Conservation (phyloP, 2,797 vertebrate genomes). For the Alfaro cultratus region DNA sequence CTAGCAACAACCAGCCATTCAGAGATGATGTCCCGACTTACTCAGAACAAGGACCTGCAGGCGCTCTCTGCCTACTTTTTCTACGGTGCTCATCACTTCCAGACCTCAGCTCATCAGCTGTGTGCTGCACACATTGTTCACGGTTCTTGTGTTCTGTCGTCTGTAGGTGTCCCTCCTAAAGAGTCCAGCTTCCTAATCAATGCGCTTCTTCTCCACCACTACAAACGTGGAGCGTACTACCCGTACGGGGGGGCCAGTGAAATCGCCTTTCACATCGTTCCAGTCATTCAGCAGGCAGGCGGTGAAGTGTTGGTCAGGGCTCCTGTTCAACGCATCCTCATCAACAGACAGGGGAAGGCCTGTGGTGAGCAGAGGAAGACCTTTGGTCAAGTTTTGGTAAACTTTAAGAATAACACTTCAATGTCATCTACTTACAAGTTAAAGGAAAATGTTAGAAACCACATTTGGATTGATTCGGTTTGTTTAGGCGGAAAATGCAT, state of each 20-base stretch:
- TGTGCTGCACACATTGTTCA: not conserved
- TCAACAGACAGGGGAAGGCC: constrained; percentile 69
- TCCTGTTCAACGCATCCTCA: constrained; percentile 78
- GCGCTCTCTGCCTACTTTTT: constrained; percentile 83
- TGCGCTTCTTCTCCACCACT: constrained; percentile 84
- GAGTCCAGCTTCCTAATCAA: constrained; percentile 88
- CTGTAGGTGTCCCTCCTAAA: constrained; percentile 81
- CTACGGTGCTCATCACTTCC: constrained; percentile 72
- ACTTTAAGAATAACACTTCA: not conserved
- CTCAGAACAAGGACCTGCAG: constrained; percentile 79
- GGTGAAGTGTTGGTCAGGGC: constrained; percentile 83
- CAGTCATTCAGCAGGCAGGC: constrained; percentile 79
- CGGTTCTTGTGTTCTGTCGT: not conserved
- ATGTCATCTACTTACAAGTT: not conserved
- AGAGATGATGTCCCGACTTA: constrained; percentile 72
- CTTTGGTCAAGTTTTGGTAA: too few species aligned
- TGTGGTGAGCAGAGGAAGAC: constrained; percentile 65
- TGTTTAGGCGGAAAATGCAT: too few species aligned
- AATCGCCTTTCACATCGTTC: constrained; percentile 83
- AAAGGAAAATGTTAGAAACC: too few species aligned
- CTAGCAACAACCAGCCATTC: constrained; percentile 79
- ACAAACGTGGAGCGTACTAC: constrained; percentile 86
- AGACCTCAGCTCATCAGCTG: not conserved
- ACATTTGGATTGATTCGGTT: too few species aligned
- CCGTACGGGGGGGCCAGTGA: constrained; percentile 84